phyloP scores from a whole-genome alignment of 92 coral and sea anemone genomes.

The Epizoanthus ramosus region DNA sequence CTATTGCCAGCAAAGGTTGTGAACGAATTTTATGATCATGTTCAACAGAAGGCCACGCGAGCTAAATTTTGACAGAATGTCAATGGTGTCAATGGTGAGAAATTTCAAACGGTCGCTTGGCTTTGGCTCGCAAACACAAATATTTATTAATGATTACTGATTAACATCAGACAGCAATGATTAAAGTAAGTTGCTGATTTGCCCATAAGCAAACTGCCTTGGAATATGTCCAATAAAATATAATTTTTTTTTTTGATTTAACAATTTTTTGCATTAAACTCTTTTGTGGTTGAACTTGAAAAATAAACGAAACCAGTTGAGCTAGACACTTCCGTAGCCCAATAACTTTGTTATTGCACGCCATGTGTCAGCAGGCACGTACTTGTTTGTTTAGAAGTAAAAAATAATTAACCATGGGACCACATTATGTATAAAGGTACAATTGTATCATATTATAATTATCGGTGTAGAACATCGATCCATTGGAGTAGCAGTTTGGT shows the following conservation, averaged over 20 bases:
- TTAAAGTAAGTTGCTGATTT: conserved; percentile 13
- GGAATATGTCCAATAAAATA: background rate
- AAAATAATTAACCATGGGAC: background rate
- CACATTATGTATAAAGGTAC: background rate
- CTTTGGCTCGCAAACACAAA: background rate
- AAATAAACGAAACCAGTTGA: conserved; percentile 1
- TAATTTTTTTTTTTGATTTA: background rate
- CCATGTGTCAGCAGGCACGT: background rate
- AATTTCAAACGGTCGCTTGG: background rate
- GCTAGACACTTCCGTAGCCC: background rate
- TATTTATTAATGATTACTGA: conserved; percentile 39
- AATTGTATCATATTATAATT: background rate
- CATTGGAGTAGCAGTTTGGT: background rate
- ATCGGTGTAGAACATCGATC: too few species aligned
- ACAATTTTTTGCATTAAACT: background rate
- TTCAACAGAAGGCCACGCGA: conserved; percentile 6
- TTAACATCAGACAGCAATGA: conserved; percentile 26
- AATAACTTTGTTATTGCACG: background rate
- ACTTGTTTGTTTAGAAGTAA: conserved; percentile 4
- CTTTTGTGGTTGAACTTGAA: conserved; percentile 6
- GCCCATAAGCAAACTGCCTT: background rate
- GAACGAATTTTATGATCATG: background rate
- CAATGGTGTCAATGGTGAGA: background rate
- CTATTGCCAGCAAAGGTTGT: background rate
- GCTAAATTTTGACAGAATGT: background rate